Percentiles rank a stretch among this genome's conserved stretches.
Evolutionary conservation across 2,797 vertebrate species (phyloP).

Genomic region (Pteropus rufus): DNA sequence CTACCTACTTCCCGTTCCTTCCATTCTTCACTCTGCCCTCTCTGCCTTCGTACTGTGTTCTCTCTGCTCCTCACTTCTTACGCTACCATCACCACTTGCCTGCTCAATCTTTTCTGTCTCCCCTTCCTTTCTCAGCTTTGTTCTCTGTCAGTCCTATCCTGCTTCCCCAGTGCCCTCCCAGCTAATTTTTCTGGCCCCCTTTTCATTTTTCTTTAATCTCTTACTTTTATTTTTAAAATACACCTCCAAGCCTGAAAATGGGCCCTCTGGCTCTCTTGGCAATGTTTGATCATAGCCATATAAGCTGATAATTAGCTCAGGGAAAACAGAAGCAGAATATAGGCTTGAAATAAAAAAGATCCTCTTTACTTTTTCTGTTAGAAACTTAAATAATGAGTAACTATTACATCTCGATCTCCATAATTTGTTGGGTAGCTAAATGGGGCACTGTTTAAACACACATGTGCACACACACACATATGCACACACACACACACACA

Average conservation of each 20-base stretch:
- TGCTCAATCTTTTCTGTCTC: neutral
- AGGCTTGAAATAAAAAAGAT: neutral
- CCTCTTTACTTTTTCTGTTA: neutral
- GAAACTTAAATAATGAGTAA: neutral
- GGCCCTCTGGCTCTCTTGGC: neutral
- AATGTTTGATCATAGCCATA: neutral
- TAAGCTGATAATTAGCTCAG: neutral
- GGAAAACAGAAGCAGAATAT: neutral
- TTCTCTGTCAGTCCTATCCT: neutral
- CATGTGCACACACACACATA: too few relatives aligned
- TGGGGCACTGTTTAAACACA: neutral
- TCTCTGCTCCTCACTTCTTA: neutral
- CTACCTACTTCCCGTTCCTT: neutral
- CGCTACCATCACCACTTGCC: neutral
- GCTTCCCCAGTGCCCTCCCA: neutral
- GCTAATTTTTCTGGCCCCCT: neutral
- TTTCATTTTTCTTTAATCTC: neutral
- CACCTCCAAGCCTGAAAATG: neutral
- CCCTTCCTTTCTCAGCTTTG: neutral
- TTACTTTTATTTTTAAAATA: neutral
- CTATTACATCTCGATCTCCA: neutral
- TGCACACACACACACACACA: neutral
- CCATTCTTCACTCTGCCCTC: neutral
- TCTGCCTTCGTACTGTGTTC: neutral
- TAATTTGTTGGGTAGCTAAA: neutral